Evolutionary conservation across 2,797 vertebrate genomes (phyloP).

Genomic region (Scarus forsteni): DNA sequence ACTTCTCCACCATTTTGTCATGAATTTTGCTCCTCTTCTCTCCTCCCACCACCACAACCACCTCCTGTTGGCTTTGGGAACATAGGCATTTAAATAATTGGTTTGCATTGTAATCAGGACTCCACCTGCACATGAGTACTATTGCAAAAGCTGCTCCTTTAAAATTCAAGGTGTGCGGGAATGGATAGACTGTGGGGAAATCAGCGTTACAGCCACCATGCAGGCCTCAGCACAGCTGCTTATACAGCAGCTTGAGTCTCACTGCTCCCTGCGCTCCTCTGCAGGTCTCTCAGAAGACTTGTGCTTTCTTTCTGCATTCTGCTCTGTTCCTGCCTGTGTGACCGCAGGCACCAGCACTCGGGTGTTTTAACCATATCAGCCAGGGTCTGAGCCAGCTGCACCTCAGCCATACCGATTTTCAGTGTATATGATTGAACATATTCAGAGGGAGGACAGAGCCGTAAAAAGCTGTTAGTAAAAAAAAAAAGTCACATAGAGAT

Average conservation of each 20-base stretch:
- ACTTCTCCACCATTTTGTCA: too few relatives aligned
- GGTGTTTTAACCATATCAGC: constrained; percentile 79
- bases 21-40: too few relatives aligned
- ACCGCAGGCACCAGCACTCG: constrained; percentile 56
- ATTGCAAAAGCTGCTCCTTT: constrained; percentile 74
- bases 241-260: constrained; percentile 56
- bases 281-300: constrained; percentile 55
- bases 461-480: constrained; percentile 14
- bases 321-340: constrained; percentile 44
- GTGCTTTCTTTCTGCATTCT: constrained; percentile 61
- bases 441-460: constrained; percentile 48
- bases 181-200: constrained; percentile 65
- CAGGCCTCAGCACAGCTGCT: constrained; percentile 55
- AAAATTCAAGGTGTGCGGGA: constrained; percentile 68
- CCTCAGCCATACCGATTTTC: constrained; percentile 62
- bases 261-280: constrained; percentile 14
- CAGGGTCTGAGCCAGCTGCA: constrained; percentile 76
- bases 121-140: constrained; percentile 61
- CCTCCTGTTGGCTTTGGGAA: constrained; percentile 42
- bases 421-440: constrained; percentile 60
- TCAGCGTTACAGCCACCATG: constrained; percentile 48
- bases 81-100: constrained; percentile 39
- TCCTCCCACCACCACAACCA: too few relatives aligned
- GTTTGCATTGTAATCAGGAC: constrained; percentile 63
- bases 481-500: constrained; percentile 8